Evolutionary conservation across 2,888 invertebrate genomes (phyloP).

Genomic region (Frankliniella intonsa): DNA sequence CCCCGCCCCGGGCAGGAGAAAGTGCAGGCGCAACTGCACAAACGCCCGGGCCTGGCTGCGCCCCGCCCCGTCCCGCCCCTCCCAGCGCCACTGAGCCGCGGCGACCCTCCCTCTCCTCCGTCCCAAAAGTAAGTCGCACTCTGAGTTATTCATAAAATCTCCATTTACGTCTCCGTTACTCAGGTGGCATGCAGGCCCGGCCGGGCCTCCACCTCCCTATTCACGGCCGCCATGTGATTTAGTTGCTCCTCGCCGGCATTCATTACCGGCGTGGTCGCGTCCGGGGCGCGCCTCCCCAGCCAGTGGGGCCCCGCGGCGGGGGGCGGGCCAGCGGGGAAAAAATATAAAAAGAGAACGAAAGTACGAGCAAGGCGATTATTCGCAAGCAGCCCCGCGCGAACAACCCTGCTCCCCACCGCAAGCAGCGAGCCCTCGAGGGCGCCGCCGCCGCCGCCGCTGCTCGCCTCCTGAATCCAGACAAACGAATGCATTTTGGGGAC

Average conservation of each 20-base stretch:
- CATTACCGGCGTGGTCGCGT: not conserved
- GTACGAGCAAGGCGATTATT: no score
- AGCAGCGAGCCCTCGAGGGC: not conserved
- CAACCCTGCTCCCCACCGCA: not conserved
- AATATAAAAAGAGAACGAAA: no score
- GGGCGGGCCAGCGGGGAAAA: not conserved
- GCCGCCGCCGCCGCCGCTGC: not conserved
- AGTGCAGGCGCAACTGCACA: no score
- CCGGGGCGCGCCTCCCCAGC: not conserved
- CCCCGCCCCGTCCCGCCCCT: no score
- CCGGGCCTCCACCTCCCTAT: not conserved
- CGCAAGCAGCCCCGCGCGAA: no score
- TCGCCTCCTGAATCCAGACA: not conserved
- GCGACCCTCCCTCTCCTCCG: not conserved
- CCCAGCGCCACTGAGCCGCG: not conserved
- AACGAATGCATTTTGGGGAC: conserved; percentile 5
- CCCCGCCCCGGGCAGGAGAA: no score
- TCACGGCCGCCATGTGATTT: conserved; percentile 19
- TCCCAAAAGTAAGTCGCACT: not conserved
- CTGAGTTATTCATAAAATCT: conserved; percentile 18
- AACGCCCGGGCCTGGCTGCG: no score
- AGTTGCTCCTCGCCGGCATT: not conserved
- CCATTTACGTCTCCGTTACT: conserved; percentile 23
- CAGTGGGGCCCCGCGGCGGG: not conserved
- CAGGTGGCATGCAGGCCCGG: not conserved